phyloP scores from a whole-genome alignment of 2,888 invertebrate genomes.

The Teleogryllus oceanicus region DNA sequence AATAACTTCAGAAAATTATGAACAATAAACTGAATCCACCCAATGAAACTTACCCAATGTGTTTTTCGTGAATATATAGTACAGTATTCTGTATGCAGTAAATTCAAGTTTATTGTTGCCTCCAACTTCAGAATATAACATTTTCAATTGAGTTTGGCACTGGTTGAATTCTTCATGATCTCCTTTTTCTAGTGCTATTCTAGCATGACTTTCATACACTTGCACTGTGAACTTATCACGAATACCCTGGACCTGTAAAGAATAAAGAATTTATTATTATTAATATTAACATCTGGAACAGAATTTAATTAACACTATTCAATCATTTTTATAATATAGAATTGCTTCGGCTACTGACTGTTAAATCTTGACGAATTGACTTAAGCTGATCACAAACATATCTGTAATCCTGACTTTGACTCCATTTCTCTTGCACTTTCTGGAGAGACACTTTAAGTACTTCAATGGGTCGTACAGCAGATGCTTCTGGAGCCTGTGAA shows the following conservation, averaged over 20 bases:
- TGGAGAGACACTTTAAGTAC: constrained; percentile 80
- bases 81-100: constrained; percentile 91
- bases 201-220: constrained; percentile 98
- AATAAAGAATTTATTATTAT: constrained; percentile 25
- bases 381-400: constrained; percentile 98
- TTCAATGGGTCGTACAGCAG: constrained; percentile 85
- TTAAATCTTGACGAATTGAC: constrained; percentile 97
- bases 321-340: constrained; percentile 26
- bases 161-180: constrained; percentile 99
- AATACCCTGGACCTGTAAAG: constrained; percentile 83
- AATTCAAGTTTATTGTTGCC: constrained; percentile 82
- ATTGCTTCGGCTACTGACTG: constrained; percentile 59
- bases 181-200: constrained; percentile 95
- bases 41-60: constrained; percentile 70
- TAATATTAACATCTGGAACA: not conserved
- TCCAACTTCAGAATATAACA: constrained; percentile 81
- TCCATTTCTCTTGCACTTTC: constrained; percentile 90
- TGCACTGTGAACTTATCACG: constrained; percentile 92
- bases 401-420: constrained; percentile 85
- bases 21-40: not conserved
- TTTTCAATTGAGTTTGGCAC: constrained; percentile 96
- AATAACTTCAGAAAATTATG: not conserved
- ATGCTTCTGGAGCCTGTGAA: constrained; percentile 75
- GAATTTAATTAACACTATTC: constrained; percentile 38
- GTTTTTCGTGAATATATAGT: constrained; percentile 97